Evolutionary conservation across 2,113 vertebrate genomes (phyloP).

Genomic region (Engystomops pustulosus): DNA sequence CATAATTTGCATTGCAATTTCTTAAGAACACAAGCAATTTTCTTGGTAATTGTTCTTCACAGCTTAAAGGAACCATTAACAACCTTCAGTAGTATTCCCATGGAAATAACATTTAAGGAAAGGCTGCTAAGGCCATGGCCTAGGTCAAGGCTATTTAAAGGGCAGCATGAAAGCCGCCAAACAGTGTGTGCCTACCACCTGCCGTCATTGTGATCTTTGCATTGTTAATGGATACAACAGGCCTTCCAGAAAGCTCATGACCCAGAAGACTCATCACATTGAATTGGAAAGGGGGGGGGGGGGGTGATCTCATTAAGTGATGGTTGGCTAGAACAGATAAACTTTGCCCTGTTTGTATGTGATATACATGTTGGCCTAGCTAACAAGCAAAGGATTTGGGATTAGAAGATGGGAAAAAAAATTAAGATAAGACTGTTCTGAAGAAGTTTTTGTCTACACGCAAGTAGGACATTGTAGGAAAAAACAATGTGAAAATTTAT

Average conservation of each 20-base stretch:
- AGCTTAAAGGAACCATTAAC: conserved; percentile 4
- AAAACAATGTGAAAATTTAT: too few relatives aligned
- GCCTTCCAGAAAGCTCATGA: conserved; percentile 2
- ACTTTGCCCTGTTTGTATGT: neutral
- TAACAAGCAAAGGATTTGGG: neutral
- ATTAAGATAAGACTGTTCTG: neutral
- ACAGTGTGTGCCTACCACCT: conserved; percentile 5
- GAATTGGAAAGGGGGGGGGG: neutral
- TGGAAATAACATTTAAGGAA: conserved; percentile 7
- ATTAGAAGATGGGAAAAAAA: neutral
- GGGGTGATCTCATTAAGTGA: neutral
- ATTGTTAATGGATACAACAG: conserved; percentile 41
- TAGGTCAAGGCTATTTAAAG: conserved; percentile 15
- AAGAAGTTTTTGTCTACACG: neutral
- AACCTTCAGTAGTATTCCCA: neutral
- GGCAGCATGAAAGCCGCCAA: conserved; percentile 13
- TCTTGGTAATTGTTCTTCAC: neutral
- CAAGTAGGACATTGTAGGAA: neutral
- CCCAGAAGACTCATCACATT: neutral
- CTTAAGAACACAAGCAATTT: neutral
- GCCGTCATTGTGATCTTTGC: conserved; percentile 23
- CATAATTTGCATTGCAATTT: conserved; percentile 12
- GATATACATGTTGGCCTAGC: neutral
- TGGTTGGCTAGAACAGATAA: neutral
- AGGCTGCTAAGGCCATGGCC: conserved; percentile 5